Evolutionary conservation across 2,797 vertebrate genomes (phyloP).

Genomic region (Chaunax sp.): DNA sequence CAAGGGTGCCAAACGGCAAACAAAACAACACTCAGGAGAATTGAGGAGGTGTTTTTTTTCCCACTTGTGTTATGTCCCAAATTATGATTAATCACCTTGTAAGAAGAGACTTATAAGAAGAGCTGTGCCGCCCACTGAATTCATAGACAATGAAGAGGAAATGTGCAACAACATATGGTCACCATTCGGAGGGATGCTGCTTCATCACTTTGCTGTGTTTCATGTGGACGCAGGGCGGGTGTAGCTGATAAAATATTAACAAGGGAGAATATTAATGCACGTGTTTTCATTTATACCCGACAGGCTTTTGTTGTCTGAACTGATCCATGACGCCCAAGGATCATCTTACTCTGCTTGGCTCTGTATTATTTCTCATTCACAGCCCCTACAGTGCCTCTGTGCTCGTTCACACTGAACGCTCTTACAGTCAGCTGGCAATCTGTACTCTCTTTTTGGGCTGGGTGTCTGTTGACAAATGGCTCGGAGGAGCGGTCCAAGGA

Average conservation of each 20-base stretch:
- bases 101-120: slow-evolving; percentile 41
- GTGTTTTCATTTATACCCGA: slow-evolving; percentile 70
- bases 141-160: slow-evolving; percentile 44
- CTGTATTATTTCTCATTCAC: slow-evolving; percentile 69
- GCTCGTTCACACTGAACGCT: slow-evolving; percentile 60
- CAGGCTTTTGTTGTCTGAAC: slow-evolving; percentile 68
- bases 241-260: slow-evolving; percentile 71
- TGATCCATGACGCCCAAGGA: slow-evolving; percentile 67
- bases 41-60: slow-evolving; percentile 20
- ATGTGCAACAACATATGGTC: slow-evolving; percentile 68
- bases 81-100: slow-evolving; percentile 73
- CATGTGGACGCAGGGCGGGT: slow-evolving; percentile 37
- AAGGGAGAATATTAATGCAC: slow-evolving; percentile 67
- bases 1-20: slow-evolving; percentile 49
- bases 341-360: slow-evolving; percentile 72
- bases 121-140: slow-evolving; percentile 37
- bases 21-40: slow-evolving; percentile 59
- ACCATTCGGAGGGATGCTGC: slow-evolving; percentile 56
- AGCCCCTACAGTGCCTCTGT: slow-evolving; percentile 50
- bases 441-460: slow-evolving; percentile 39
- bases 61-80: slow-evolving; percentile 52
- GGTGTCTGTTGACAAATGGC: slow-evolving; percentile 71
- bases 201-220: slow-evolving; percentile 66
- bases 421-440: slow-evolving; percentile 72
- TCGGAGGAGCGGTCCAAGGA: slow-evolving; percentile 68